Evolutionary conservation across 1,140 invertebrate species (phyloP), one percentile per base, ranked within the genome.

Genomic region (Papilio glaucus): DNA sequence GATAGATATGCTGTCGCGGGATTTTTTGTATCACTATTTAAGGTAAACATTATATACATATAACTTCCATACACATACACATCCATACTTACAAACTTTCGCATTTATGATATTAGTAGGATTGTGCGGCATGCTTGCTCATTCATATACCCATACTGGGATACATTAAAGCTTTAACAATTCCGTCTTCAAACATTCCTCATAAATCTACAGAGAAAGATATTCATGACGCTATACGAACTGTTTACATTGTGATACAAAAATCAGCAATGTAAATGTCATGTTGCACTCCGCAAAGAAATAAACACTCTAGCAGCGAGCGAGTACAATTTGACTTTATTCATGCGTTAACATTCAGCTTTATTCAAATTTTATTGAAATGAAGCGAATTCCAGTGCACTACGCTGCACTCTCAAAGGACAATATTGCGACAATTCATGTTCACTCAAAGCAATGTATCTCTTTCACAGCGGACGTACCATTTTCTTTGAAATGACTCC

Each of bases 381-480:
- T 69, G 67, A 69, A 45, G 67, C 67, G 42, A 53, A 69, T 69
- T 69, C 67, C 26, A 33, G 61, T 63, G 61, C 67, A 53, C 13
- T 18, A 41, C 63, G 18, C 12, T 33, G 57, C 65, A 65, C 75
- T 72, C 80, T 80, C 79, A 79, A 80, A 85, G 81, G 81, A 83
- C 81, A 86, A 85, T 84, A 84, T 83, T 83, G 77, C 83, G 81
- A 83, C 85, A 78, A 85, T 86, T 85, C 77, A 62, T 75, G 78
- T 76, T 77, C 81, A 78, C 77, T 79, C 74, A 77, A 78, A 78
- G 75, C 76, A 77, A 85, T 83, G 77, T 80, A 79, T 81, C 79
- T 86, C 77, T 79, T 81, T 84, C 74, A 49, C 26, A 53, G 67
- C 67, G 67, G 67, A 69, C 67, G 67, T 18, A 24, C 45, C 67